phyloP scores from a whole-genome alignment of 1,140 invertebrate genomes.

The Drosophila nasuta region DNA sequence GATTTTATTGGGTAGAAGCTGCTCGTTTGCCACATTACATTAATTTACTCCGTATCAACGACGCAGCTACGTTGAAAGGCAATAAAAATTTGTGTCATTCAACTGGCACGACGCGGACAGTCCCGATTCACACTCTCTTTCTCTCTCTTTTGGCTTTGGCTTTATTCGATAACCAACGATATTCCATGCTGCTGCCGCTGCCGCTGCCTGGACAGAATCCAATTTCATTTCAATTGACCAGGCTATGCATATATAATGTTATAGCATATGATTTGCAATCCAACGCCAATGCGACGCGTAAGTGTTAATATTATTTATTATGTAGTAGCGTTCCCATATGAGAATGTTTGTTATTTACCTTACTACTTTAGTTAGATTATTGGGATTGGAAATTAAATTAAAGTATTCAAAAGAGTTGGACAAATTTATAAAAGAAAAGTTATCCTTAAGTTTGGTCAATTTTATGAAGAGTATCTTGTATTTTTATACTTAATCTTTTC shows the following conservation, averaged over 20 bases:
- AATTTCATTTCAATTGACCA: constrained; percentile 82
- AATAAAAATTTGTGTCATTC: constrained; percentile 80
- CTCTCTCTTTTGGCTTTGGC: background rate
- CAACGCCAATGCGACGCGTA: constrained; percentile 45
- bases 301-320: constrained; percentile 82
- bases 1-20: constrained; percentile 44
- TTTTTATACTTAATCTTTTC: no score
- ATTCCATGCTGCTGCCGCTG: constrained; percentile 33
- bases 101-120: constrained; percentile 34
- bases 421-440: no score
- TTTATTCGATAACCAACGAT: constrained; percentile 53
- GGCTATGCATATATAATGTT: constrained; percentile 78
- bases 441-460: no score
- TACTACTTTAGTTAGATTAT: constrained; percentile 5
- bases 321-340: constrained; percentile 36
- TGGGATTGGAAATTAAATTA: no score
- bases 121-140: background rate
- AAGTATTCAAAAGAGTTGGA: no score
- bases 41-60: constrained; percentile 45
- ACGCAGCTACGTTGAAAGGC: constrained; percentile 57
- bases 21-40: constrained; percentile 53
- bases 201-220: constrained; percentile 65
- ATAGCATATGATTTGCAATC: constrained; percentile 75
- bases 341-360: constrained; percentile 55
- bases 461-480: no score